Evolutionary conservation across 2,113 vertebrate genomes (phyloP), one percentile per base, ranked within the genome.

Genomic region (Laticauda laticaudata): DNA sequence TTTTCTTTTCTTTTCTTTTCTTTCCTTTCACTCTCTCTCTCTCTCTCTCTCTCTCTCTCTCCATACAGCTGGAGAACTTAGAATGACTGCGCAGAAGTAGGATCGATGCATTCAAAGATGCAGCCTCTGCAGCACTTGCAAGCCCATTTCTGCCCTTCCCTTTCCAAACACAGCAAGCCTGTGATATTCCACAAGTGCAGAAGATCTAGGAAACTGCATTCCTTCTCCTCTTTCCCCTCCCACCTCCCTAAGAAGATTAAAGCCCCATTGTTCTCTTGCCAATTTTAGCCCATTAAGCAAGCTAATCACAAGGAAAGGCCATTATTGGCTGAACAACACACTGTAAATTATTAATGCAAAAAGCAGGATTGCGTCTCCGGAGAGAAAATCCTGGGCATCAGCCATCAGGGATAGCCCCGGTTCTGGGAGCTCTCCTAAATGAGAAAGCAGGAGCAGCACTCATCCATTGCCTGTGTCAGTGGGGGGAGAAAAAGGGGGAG

Each of bases 281-380:
- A 93, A 93, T 93, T 93, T 93, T 93, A 93, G 81, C 89, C 89
- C 92, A 90, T 93, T 93, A 93, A 93, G 92, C 75, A 24, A 93
- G 92, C 92, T 93, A 93, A 93, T 93, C 92, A 93, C 92, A 93
- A 93, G 89, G 89, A 93, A 93, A 93, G 89, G 81, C 92, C 92
- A 87, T 93, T 93, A 93, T 93, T 93, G 86, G 92, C 81, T 93
- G 92, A 93, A 93, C 81, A 90, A 90, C 92, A 89, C 56, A 64
- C 45, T 90, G 92, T 93, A 93, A 93, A 93, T 93, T 90, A 93
- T 93, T 93, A 93, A 93, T 93, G 92, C 89, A 93, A 90, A 93
- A 93, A 93, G 92, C 92, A 93, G 89, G 81, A 87, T 64, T 93
- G 89, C 89, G 43, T 93, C 92, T 89, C 92, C 54, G 24, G 88